Base-by-base conservation (phyloP, 1,140 invertebrate genomes). In the Probaryconus sp. region DNA sequence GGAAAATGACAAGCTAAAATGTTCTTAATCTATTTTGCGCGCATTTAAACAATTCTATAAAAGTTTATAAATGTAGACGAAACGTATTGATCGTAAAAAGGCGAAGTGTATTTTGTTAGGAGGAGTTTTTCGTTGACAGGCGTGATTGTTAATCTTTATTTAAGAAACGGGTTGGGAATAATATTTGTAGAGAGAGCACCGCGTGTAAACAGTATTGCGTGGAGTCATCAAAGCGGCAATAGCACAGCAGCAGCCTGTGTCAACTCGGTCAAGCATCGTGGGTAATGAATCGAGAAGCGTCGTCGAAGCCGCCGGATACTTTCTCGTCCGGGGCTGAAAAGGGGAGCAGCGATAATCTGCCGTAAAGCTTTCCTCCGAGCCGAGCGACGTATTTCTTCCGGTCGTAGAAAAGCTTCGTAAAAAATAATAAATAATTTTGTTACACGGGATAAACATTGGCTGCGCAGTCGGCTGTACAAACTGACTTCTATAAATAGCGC, bases 151-250 rank as follows among this genome's bases (percentile, higher is more conserved):
- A 45, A 63, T 50, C 56, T 24, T 20, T 74, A 61, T 74, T 75
- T 68, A 58, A 21, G 20, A n/a, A 20, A n/a, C 45, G 51, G 24
- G 64, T 60, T 75, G 64, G 68, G 71, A 71, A 76, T 64, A 76
- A 76, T 79, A 76, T 78, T 78, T 76, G 72, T 51, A 76, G 69
- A 73, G 72, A n/a, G n/a, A n/a, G n/a, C n/a, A 37, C 33, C 43
- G 40, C 45, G 47, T 51, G 61, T 70, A 78, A 76, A 78, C 73
- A 76, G 58, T 61, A 58, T 60, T 70, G 61, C 68, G 55, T 50
- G 53, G 60, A 68, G 64, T 43, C 51, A 63, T 69, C 50, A 47
- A 30, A 38, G 56, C 60, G 65, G 65, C 65, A 70, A 74, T 69
- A 67, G 64, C 56, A 48, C 24, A 26, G 20, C 61, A 40, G 60